Evolutionary conservation across 2,113 vertebrate genomes (phyloP), one percentile per base, ranked within the genome.

Genomic region (Ascaphus truei): DNA sequence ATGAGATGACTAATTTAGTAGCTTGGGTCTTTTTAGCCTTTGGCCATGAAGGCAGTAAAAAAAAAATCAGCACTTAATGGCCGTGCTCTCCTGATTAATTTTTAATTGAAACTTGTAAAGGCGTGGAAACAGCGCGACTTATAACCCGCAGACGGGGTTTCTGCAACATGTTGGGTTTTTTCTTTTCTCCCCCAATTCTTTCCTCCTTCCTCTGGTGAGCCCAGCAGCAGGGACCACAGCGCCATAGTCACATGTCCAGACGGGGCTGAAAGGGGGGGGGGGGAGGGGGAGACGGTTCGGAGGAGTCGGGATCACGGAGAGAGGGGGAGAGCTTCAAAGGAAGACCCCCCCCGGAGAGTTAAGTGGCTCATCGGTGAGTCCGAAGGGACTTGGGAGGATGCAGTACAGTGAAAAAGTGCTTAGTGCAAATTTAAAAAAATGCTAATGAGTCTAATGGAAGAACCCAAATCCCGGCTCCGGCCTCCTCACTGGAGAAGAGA

Each of bases 41-140:
- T 31, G 41, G 64, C 23, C 26, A 34, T 27, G 16, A n/a, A 47
- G 7, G 27, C 12, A 34, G 16, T 61, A 45, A 61, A 61, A 43
- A 45, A 30, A 11, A 57, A 15, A 13, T 29, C 5, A n/a, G 25
- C 15, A 30, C 31, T 60, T 69, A 60, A 69, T 33, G 5, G 41
- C 56, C 37, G 25, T 60, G 16, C 66, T 22, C 45, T 48, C 45
- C 56, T 69, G 66, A 69, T 69, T 69, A 60, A 69, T 69, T 59
- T 69, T 69, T 69, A 69, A 69, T 60, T 69, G 56, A 69, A 39
- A 51, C 66, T 69, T 69, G 66, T 69, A 69, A 69, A 69, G 31
- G 55, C 66, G n/a, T 68, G 55, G 41, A 68, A 68, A 59, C 43
- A 55, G 53, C 29, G 56, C 51, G 66, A 69, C 37, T 51, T 69